Base-by-base conservation (phyloP, 2,797 vertebrate species). In the Enteromius argenteus region DNA sequence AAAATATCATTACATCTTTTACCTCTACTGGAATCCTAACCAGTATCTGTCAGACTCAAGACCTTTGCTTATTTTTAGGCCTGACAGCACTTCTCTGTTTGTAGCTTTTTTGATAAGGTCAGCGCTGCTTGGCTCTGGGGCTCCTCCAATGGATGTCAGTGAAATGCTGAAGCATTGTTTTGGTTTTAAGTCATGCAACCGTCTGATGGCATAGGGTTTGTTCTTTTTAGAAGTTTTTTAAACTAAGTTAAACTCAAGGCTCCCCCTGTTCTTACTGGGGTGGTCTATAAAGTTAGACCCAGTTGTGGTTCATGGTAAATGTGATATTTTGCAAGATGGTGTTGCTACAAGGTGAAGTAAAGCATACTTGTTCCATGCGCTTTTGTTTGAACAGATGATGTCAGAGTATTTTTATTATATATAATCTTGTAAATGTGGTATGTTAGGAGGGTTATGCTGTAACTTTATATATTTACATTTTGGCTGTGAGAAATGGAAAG, bases 71-170 rank as follows among this genome's bases (percentile, higher is more conserved):
- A 17, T 74, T 80, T 80, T 86, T 74, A 78, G 37, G 21, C 9
- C 53, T 72, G 82, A 82, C 86, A 81, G 72, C 46, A 44, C 79
- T 49, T 62, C 27, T 81, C 51, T 64, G 35, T 62, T 78, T 80
- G 49, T 69, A 53, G 44, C 68, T 81, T 42, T 51, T 68, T 62
- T 84, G 46, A 81, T 79, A 81, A 87, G 83, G 86, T 85, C 67
- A 82, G 30, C 44, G 11, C 79, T 81, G 73, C 53, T 74, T 67
- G 71, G 39, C 15, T 69, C 32, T 44, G 46, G 35, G 69, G 46
- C 37, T 67, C 72, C 74, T 73, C 23, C 78, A 68, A 19, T 58
- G 17, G 35, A 71, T 71, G 51, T 78, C 74, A 58, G 68, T 27
- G 5, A 68, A 60, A 56, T 32, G 42, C 53, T 49, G 46, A 60